Conservation (phyloP, 2,113 vertebrate species). For the Petrocephalus zakoni region DNA sequence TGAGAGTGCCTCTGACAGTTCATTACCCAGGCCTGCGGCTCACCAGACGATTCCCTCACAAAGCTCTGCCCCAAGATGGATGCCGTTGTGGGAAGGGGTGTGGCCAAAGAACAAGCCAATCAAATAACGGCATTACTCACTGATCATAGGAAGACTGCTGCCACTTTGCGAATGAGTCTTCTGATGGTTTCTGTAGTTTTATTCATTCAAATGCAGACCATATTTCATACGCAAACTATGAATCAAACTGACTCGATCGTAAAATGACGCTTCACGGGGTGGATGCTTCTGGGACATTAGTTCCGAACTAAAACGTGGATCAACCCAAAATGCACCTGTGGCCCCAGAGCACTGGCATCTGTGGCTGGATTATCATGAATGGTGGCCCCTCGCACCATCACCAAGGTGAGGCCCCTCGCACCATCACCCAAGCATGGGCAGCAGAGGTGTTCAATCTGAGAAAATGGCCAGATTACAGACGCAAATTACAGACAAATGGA, state of each 20-base stretch:
- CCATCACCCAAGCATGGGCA: slow-evolving; percentile 23
- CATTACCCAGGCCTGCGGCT: background rate
- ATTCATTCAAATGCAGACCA: background rate
- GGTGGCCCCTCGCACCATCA: slow-evolving; percentile 7
- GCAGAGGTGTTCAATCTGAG: slow-evolving; percentile 53
- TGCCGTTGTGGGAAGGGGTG: background rate
- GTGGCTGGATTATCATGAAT: background rate
- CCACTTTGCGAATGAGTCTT: background rate
- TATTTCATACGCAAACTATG: background rate
- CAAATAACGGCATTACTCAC: background rate
- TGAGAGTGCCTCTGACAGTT: background rate
- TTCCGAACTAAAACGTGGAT: background rate
- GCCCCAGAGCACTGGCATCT: background rate
- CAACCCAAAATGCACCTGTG: background rate
- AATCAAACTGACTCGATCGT: background rate
- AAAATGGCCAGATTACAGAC: slow-evolving; percentile 51
- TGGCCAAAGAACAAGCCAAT: background rate
- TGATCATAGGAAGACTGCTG: background rate
- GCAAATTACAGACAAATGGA: slow-evolving; percentile 27
- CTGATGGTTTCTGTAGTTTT: background rate
- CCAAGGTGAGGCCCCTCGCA: background rate
- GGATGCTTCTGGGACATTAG: background rate
- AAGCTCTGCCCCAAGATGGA: no score
- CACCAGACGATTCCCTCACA: background rate
- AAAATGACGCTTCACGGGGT: background rate